phyloP scores from a whole-genome alignment of 2,113 vertebrate genomes.

The Cariama cristata region DNA sequence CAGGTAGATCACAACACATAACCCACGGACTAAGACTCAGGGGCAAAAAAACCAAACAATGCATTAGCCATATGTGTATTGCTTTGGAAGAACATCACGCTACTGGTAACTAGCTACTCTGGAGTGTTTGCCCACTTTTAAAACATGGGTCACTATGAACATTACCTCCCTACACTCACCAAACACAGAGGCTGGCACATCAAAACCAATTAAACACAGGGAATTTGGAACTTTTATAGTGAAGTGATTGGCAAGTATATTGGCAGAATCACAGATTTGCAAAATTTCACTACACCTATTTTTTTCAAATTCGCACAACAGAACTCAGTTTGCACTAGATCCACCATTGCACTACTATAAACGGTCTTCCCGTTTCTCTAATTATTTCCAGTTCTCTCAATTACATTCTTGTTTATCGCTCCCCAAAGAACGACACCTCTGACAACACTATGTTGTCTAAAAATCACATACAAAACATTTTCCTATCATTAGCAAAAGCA shows the following conservation, averaged over 20 bases:
- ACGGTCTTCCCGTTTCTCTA: background rate
- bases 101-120: background rate
- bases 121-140: background rate
- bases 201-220: background rate
- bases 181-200: background rate
- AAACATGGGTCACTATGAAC: background rate
- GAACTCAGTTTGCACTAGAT: background rate
- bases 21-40: background rate
- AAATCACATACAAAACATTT: background rate
- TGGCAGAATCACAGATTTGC: background rate
- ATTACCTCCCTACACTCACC: background rate
- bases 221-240: background rate
- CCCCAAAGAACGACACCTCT: background rate
- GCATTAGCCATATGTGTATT: background rate
- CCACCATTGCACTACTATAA: background rate
- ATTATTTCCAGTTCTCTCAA: background rate
- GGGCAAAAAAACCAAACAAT: background rate
- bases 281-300: background rate
- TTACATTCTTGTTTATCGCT: background rate
- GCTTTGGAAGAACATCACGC: background rate
- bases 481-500: background rate
- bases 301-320: background rate
- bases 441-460: background rate
- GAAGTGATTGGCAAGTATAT: background rate
- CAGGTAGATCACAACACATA: background rate